Conservation (phyloP, 1,140 invertebrate species). For the Papilio polytes region DNA sequence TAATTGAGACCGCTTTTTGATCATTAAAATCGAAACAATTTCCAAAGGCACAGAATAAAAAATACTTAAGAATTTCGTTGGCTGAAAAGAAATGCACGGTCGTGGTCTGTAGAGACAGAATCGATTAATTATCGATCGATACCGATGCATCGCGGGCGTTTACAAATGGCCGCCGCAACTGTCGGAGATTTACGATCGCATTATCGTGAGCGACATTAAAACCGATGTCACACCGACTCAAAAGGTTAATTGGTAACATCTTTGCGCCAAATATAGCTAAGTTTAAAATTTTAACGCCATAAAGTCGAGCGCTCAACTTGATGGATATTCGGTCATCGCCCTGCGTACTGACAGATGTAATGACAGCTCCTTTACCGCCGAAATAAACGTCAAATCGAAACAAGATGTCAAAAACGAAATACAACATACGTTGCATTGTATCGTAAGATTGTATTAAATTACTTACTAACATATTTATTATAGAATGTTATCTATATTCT, state of each 20-base stretch:
- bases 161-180: slow-evolving; percentile 44
- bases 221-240: slow-evolving; percentile 58
- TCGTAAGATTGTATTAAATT: not conserved
- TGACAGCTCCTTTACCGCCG: slow-evolving; percentile 19
- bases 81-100: slow-evolving; percentile 39
- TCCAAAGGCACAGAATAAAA: slow-evolving; percentile 1
- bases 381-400: slow-evolving; percentile 14
- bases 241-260: slow-evolving; percentile 69
- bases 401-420: not conserved
- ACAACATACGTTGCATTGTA: not conserved
- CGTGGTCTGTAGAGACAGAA: slow-evolving; percentile 38
- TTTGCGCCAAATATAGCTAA: slow-evolving; percentile 55
- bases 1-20: slow-evolving; percentile 6
- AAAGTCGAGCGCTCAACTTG: slow-evolving; percentile 8
- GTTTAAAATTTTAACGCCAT: slow-evolving; percentile 23
- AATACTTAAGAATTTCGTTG: slow-evolving; percentile 27
- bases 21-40: not conserved
- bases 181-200: slow-evolving; percentile 64
- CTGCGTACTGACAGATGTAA: not conserved
- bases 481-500: not conserved
- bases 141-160: slow-evolving; percentile 44
- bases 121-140: slow-evolving; percentile 60
- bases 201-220: slow-evolving; percentile 55
- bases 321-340: not conserved
- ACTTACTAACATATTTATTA: not conserved